Base-by-base conservation (phyloP, 2,888 invertebrate genomes). In the Actias luna region DNA sequence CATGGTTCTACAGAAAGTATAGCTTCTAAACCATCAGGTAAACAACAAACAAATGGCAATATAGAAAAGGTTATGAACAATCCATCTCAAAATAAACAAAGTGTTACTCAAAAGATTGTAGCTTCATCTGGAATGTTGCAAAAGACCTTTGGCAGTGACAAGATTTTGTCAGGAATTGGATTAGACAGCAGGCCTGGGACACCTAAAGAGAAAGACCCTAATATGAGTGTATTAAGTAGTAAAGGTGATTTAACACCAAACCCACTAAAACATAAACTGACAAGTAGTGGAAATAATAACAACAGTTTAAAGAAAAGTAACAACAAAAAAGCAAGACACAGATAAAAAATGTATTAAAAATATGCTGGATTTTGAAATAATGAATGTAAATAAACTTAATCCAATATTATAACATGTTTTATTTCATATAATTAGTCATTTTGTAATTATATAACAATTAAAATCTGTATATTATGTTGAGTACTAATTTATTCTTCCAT, bases 321-420 rank as follows among this genome's bases (percentile, higher is more conserved):
- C 73, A 96, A 95, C 79, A 97, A 97, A 83, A 96, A 97, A 87
- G 95, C 96, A 25, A 94, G 96, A 76, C 97, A 97, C 88, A 95
- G 97, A 92, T 97, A 95, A 94, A 65, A 58, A 31, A 18, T 27
- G 25, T 10, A 18, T 42, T 4, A 55, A 27, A 61, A 8, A 14
- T 36, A 35, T 25, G 5, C 22, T 50, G 27, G 29, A 61, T 39
- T 25, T 27, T 18, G 16, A 22, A 63, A 55, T 8, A 35, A 61
- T 57, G 46, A 22, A 27, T 39, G 29, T 35, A 39, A 60, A 46
- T 46, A 22, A 57, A 58, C 33, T 42, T n/a, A 33, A 63, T 35
- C 18, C 55, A 58, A 27, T 12, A 18, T 33, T 3, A 55, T n/a
- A 29, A 59, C 33, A 59, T 39, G 22, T 61, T 61, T 64, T 50